Conservation (phyloP, 1,140 invertebrate genomes). For the Brachionus rubens region DNA sequence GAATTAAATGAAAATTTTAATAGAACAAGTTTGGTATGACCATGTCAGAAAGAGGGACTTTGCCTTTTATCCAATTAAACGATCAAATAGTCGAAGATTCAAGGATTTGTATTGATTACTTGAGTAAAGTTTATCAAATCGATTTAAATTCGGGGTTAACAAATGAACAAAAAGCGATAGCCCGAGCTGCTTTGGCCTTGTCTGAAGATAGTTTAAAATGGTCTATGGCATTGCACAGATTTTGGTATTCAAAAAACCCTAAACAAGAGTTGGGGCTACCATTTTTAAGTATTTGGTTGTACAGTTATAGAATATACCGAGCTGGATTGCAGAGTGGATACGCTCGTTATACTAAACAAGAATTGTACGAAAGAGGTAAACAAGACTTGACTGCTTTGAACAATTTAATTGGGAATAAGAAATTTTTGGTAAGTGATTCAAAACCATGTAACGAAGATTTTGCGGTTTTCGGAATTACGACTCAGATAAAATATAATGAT, state of each 20-base stretch:
- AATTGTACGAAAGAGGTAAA: conserved; percentile 26
- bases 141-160: conserved; percentile 28
- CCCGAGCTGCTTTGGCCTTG: background rate
- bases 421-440: conserved; percentile 33
- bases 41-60: background rate
- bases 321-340: conserved; percentile 10
- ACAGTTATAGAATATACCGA: background rate
- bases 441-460: conserved; percentile 39
- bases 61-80: conserved; percentile 26
- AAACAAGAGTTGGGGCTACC: conserved; percentile 8
- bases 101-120: conserved; percentile 35
- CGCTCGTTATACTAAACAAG: background rate
- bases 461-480: conserved; percentile 11
- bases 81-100: conserved; percentile 27
- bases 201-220: conserved; percentile 33
- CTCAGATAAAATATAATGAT: conserved; percentile 32
- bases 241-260: conserved; percentile 5
- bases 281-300: background rate
- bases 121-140: conserved; percentile 26
- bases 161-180: conserved; percentile 9
- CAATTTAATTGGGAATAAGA: conserved; percentile 27
- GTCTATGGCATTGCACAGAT: background rate
- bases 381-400: conserved; percentile 17
- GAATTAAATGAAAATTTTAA: background rate
- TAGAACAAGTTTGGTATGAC: conserved; percentile 36